Evolutionary conservation across 2,113 vertebrate species (phyloP), one percentile per base, ranked within the genome.

Genomic region (Hipposideros armiger): DNA sequence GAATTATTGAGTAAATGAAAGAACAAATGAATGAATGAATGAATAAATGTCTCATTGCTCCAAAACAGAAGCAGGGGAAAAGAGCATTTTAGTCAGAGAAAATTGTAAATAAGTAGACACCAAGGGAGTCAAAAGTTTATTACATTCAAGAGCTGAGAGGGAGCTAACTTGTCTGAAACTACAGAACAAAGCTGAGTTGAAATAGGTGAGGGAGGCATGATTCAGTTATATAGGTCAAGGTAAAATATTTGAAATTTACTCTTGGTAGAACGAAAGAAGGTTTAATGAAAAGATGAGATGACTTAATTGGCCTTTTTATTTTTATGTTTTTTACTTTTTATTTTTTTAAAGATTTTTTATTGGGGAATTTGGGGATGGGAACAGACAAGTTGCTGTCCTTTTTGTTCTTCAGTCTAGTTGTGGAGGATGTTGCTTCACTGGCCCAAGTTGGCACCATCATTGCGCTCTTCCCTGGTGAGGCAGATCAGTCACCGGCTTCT

Each of bases 251-350:
- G 36, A n/a, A 94, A 92, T 86, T 97, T 92, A 92, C 11, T 90
- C 60, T 95, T 95, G 7, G 58, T 90, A 77, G 72, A 92, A 90
- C 81, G 85, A 92, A 74, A 74, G 81, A 91, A 87, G 54, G 87
- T 94, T 96, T 97, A 97, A 96, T 87, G 90, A 96, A 97, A 80
- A 95, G 40, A 66, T 91, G 76, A 92, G 60, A 73, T 82, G 95
- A 96, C 96, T 98, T 73, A 94, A 95, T 92, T 96, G 97, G 94
- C 95, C 90, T 95, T 98, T 97, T 76, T 1, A 56, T 36, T 36
- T 36, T 36, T 36, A 36, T 36, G 2, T 36, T 36, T 36, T 36
- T 36, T 36, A 36, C 36, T 36, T 36, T 36, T 36, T 36, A 36
- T 36, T 36, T 36, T 36, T 36, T 36, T 36, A 36, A 36, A 36